Evolutionary conservation across 2,113 vertebrate genomes (phyloP).

Genomic region (Odocoileus hemionus): DNA sequence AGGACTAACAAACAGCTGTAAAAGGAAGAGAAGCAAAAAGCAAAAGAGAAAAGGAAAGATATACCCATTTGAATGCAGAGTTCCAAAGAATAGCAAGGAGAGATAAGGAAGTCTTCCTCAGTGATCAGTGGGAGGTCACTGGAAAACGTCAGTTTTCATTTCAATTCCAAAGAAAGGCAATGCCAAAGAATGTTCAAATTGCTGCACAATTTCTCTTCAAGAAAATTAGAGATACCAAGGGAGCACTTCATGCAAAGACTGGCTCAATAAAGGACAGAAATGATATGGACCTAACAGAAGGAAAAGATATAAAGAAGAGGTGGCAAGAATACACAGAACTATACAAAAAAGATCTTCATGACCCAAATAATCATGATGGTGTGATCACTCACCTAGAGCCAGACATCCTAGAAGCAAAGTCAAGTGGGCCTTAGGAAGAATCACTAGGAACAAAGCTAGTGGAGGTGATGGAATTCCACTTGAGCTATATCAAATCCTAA

Average conservation of each 20-base stretch:
- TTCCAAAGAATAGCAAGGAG: neutral
- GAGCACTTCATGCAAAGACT: neutral
- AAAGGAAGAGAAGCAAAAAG: neutral
- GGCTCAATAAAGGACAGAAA: neutral
- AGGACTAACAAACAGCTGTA: neutral
- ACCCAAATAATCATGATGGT: neutral
- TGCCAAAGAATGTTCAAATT: neutral
- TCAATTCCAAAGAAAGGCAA: neutral
- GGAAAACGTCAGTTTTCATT: neutral
- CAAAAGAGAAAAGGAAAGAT: neutral
- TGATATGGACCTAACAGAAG: neutral
- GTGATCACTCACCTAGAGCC: neutral
- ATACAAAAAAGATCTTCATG: neutral
- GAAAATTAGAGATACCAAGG: neutral
- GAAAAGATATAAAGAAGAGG: neutral
- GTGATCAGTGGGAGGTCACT: neutral
- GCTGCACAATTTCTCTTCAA: neutral
- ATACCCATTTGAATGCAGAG: neutral
- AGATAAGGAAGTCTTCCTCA: neutral
- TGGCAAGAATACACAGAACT: neutral
- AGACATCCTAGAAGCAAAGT: neutral
- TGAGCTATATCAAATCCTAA: neutral
- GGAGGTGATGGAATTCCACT: neutral
- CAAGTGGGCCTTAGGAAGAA: neutral
- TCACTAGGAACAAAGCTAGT: no score